Evolutionary conservation across 2,797 vertebrate genomes (phyloP).

Genomic region (Catamblyrhynchus diadema): DNA sequence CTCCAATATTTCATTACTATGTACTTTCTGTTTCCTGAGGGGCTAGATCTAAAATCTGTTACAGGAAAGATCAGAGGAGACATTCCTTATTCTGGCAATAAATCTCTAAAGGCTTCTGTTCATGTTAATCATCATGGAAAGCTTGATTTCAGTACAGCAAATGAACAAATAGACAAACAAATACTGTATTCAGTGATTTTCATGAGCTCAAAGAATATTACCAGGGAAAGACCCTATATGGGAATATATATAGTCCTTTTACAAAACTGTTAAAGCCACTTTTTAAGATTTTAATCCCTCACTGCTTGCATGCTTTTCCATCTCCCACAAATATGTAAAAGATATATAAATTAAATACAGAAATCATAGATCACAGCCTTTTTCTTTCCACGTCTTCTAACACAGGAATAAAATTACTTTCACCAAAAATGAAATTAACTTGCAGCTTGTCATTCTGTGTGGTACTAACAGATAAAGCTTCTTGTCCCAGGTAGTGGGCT

Average conservation of each 20-base stretch:
- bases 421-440: neutral
- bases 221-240: neutral
- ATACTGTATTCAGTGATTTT: neutral
- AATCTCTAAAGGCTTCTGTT: neutral
- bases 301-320: neutral
- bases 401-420: neutral
- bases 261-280: neutral
- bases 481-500: neutral
- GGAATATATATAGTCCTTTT: neutral
- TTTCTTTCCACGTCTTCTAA: neutral
- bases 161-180: neutral
- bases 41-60: neutral
- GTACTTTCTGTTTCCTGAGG: neutral
- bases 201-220: neutral
- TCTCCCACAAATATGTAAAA: neutral
- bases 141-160: neutral
- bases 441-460: neutral
- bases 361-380: neutral
- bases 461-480: neutral
- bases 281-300: neutral
- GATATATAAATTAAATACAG: neutral
- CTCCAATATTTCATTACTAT: neutral
- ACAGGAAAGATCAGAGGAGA: neutral
- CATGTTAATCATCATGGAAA: neutral
- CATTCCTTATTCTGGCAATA: neutral